Evolutionary conservation across 2,113 vertebrate genomes (phyloP).

Genomic region (Pseudorhombus dupliciocellatus): DNA sequence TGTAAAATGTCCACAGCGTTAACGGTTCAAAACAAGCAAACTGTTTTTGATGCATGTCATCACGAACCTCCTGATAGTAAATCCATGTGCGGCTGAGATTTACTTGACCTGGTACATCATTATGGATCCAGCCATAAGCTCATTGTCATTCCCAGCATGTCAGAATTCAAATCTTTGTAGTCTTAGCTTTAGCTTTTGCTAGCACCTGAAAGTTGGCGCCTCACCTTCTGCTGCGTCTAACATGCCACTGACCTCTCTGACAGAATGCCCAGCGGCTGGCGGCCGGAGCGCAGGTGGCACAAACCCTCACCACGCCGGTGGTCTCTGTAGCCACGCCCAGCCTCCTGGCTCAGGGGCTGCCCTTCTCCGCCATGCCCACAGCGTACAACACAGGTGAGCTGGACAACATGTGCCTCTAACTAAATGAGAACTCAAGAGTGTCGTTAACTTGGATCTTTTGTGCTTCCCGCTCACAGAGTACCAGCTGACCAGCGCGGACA

Average conservation of each 20-base stretch:
- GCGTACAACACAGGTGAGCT: constrained; percentile 83
- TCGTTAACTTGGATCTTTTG: not conserved
- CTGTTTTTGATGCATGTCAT: constrained; percentile 63
- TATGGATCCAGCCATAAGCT: constrained; percentile 38
- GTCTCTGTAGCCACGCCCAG: constrained; percentile 93
- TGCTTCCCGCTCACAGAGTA: constrained; percentile 84
- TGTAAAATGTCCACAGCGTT: constrained; percentile 52
- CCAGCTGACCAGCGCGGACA: constrained; percentile 95
- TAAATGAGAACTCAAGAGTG: not conserved
- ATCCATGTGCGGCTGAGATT: constrained; percentile 52
- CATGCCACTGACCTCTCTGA: constrained; percentile 36
- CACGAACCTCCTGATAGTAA: constrained; percentile 43
- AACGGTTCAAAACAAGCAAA: constrained; percentile 20
- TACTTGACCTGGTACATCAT: constrained; percentile 44
- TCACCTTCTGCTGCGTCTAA: constrained; percentile 5
- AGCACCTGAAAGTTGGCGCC: not conserved
- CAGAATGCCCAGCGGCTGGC: constrained; percentile 90
- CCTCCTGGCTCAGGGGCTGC: constrained; percentile 89
- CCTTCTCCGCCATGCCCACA: constrained; percentile 84
- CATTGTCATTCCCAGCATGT: constrained; percentile 69
- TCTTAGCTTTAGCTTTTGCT: not conserved
- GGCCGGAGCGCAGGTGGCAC: constrained; percentile 86
- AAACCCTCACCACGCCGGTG: constrained; percentile 92
- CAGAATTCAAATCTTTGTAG: not conserved
- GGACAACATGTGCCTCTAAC: not conserved